Conservation (phyloP, 2,888 invertebrate genomes). For the Ecliptopera silaceata region DNA sequence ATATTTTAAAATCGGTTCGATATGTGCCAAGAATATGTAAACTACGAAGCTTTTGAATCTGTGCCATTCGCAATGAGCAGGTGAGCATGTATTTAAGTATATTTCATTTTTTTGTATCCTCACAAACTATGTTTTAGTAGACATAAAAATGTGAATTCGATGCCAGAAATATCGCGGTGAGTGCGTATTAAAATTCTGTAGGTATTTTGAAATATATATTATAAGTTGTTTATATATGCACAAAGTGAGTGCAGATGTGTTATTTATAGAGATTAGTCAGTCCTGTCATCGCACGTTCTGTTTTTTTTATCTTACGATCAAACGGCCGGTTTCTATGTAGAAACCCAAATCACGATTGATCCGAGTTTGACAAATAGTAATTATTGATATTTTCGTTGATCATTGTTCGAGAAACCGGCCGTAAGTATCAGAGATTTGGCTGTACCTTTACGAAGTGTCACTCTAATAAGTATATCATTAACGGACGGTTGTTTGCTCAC, state of each 20-base stretch:
- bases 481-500: constrained; percentile 57
- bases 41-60: constrained; percentile 45
- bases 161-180: constrained; percentile 16
- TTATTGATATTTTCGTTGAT: too few species aligned
- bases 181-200: constrained; percentile 7
- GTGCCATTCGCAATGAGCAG: constrained; percentile 44
- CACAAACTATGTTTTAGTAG: constrained; percentile 11
- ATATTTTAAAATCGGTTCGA: constrained; percentile 50
- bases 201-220: constrained; percentile 6
- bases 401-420: too few species aligned
- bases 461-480: constrained; percentile 36
- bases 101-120: constrained; percentile 19
- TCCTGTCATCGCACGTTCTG: too few species aligned
- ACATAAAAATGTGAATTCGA: constrained; percentile 13
- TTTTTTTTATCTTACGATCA: not conserved
- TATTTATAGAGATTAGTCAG: not conserved
- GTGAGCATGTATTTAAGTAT: constrained; percentile 31
- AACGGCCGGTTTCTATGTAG: too few species aligned
- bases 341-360: too few species aligned
- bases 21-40: constrained; percentile 45
- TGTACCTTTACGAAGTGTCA: constrained; percentile 22
- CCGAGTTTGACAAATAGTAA: too few species aligned
- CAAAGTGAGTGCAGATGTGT: constrained; percentile 3
- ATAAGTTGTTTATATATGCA: not conserved
- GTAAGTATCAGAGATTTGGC: not conserved